A percentile compares a stretch with the other conserved stretches of the same genome.
Conservation (phyloP, 1,140 invertebrate species). For the Cydia fagiglandana region DNA sequence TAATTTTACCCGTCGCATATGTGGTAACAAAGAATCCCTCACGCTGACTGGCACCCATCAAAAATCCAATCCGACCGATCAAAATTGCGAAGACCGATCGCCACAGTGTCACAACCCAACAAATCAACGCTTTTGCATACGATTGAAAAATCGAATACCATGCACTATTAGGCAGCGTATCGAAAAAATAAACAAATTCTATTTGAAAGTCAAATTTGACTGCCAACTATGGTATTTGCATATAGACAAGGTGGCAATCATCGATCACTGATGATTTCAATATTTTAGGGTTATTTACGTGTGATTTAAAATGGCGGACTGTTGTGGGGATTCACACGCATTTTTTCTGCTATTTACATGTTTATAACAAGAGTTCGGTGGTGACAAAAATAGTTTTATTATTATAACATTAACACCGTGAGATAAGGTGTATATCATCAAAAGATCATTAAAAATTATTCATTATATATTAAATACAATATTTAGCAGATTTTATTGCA, state of each 20-base stretch:
- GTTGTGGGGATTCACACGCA: conserved; percentile 23
- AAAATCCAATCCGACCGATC: conserved; percentile 50
- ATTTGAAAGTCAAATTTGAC: conserved; percentile 70
- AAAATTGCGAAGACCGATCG: conserved; percentile 35
- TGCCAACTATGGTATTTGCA: conserved; percentile 64
- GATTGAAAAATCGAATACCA: conserved; percentile 47
- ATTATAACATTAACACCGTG: not conserved
- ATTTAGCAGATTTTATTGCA: too few species aligned
- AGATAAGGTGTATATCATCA: not conserved
- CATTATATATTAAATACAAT: too few species aligned
- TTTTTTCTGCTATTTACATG: not conserved
- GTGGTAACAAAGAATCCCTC: conserved; percentile 30
- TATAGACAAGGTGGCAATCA: conserved; percentile 64
- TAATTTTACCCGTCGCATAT: conserved; percentile 23
- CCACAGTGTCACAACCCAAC: conserved; percentile 36
- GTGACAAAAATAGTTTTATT: not conserved
- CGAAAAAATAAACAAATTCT: conserved; percentile 59
- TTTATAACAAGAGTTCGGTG: not conserved
- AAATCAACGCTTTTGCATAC: conserved; percentile 55
- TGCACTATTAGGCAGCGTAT: conserved; percentile 56
- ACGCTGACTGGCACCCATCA: conserved; percentile 50
- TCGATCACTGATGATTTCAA: conserved; percentile 62
- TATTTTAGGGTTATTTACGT: conserved; percentile 45
- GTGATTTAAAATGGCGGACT: conserved; percentile 39
- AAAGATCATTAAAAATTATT: too few species aligned